phyloP scores from a whole-genome alignment of 2,797 vertebrate species.

The Muraenolepis orangiensis region DNA sequence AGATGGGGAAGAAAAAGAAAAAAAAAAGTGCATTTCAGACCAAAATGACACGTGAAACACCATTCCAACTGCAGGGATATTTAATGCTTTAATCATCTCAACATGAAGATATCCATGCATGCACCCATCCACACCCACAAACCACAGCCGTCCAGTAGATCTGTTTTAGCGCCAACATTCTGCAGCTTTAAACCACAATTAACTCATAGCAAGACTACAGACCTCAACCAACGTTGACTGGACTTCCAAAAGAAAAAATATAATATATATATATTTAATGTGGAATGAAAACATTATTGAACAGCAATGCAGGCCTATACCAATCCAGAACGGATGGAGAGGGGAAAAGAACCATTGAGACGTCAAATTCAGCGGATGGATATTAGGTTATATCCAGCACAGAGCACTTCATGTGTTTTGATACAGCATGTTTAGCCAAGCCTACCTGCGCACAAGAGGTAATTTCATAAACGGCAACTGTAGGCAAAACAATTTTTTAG shows the following conservation, averaged over 20 bases:
- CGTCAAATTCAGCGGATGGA: slow-evolving; percentile 13
- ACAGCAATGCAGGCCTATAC: not conserved
- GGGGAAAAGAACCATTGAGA: slow-evolving; percentile 9
- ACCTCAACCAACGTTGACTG: slow-evolving; percentile 7
- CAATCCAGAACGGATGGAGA: slow-evolving; percentile 17
- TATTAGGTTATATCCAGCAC: not conserved
- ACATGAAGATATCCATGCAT: not conserved
- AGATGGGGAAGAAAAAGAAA: not conserved
- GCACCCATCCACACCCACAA: too few species aligned
- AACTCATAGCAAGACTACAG: not conserved
- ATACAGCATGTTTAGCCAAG: not conserved
- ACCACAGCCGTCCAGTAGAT: not conserved
- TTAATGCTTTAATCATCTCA: not conserved
- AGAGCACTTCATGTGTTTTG: not conserved
- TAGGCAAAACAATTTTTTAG: slow-evolving; percentile 26
- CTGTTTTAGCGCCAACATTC: not conserved
- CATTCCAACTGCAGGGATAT: not conserved
- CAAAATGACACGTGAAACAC: not conserved
- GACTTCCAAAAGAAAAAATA: slow-evolving; percentile 1
- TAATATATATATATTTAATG: not conserved
- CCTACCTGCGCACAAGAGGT: not conserved
- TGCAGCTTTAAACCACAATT: not conserved
- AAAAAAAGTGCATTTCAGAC: not conserved
- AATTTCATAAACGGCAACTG: slow-evolving; percentile 35
- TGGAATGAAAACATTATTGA: not conserved